Conservation (phyloP, 2,113 vertebrate genomes). For the Cephalopterus ornatus region DNA sequence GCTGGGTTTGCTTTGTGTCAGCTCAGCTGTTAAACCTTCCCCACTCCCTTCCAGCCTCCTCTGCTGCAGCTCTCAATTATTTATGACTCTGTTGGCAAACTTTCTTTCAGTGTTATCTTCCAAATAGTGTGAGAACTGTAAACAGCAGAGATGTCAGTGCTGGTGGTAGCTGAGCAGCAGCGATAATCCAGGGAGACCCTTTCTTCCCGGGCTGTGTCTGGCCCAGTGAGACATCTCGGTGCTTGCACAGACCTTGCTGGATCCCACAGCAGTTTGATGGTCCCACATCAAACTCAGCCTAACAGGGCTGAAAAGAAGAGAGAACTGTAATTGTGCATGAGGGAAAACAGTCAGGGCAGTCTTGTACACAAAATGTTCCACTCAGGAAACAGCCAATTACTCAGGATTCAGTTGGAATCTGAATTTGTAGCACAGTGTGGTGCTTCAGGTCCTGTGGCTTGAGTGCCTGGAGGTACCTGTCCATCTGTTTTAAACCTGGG, state of each 20-base stretch:
- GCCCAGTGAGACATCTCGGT: not conserved
- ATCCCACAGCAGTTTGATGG: too few relatives aligned
- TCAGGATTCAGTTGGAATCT: not conserved
- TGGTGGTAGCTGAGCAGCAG: not conserved
- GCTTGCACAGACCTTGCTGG: not conserved
- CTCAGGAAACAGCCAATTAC: not conserved
- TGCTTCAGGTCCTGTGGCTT: not conserved
- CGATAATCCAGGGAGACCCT: not conserved
- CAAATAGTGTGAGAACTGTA: not conserved
- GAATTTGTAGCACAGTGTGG: not conserved
- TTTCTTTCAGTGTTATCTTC: not conserved
- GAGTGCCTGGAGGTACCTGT: not conserved
- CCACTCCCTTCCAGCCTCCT: not conserved
- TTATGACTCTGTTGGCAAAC: conserved; percentile 32
- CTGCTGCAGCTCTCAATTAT: conserved; percentile 7
- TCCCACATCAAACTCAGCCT: not conserved
- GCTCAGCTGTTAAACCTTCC: not conserved
- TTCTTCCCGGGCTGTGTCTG: not conserved
- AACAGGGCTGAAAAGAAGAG: not conserved
- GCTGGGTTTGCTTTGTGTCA: not conserved
- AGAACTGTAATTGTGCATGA: not conserved
- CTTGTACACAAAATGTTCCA: not conserved
- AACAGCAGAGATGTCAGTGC: not conserved
- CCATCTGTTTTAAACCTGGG: not conserved
- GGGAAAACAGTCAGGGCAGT: not conserved